A percentile compares a stretch with the other conserved stretches of the same genome.
phyloP scores from a whole-genome alignment of 2,113 vertebrate species.

The Clarias macrocephalus region DNA sequence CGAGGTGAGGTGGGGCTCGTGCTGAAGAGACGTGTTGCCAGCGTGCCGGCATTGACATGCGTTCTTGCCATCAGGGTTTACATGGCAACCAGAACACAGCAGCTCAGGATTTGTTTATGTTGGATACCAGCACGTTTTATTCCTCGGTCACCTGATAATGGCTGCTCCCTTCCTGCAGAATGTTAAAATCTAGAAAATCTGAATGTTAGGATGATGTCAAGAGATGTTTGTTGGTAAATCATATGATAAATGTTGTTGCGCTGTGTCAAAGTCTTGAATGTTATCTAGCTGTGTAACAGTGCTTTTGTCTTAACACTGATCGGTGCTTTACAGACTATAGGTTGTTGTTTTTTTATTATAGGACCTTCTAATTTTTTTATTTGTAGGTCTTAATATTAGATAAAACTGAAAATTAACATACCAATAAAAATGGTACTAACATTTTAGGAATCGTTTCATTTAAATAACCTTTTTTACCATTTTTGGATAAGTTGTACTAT shows the following conservation, averaged over 20 bases:
- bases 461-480: no score
- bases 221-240: background rate
- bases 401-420: no score
- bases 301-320: no score
- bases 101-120: slow-evolving; percentile 29
- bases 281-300: no score
- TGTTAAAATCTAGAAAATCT: background rate
- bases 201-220: background rate
- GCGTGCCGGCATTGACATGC: slow-evolving; percentile 41
- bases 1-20: slow-evolving; percentile 42
- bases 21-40: slow-evolving; percentile 32
- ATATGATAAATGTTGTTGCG: background rate
- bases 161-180: background rate
- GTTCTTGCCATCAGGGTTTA: slow-evolving; percentile 43
- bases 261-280: background rate
- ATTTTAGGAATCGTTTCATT: no score
- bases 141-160: background rate
- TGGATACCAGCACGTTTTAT: slow-evolving; percentile 1
- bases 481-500: no score
- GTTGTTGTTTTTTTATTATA: no score
- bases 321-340: no score
- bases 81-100: slow-evolving; percentile 47
- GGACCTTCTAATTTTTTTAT: no score
- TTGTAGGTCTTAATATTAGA: no score
- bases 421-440: no score